Percentiles rank a stretch among this genome's conserved stretches.
Conservation (phyloP, 2,888 invertebrate species). For the Pammene aurita region DNA sequence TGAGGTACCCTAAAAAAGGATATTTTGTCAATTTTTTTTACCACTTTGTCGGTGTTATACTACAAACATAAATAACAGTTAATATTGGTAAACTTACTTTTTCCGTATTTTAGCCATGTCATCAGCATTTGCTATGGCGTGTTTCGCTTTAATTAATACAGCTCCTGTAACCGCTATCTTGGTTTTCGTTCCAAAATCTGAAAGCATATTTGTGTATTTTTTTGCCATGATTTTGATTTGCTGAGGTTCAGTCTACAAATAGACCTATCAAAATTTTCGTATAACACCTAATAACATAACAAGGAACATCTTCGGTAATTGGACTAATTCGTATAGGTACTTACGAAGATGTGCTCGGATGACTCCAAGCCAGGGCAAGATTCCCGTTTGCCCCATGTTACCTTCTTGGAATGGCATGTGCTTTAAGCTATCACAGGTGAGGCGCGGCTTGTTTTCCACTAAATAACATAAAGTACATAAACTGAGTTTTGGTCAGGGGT, state of each 20-base stretch:
- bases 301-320: too few relatives aligned
- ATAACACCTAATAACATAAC: not conserved
- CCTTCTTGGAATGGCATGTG: constrained; percentile 43
- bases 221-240: too few relatives aligned
- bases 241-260: too few relatives aligned
- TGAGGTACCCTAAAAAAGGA: too few relatives aligned
- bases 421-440: constrained; percentile 4
- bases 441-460: constrained; percentile 3
- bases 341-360: constrained; percentile 60
- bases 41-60: too few relatives aligned
- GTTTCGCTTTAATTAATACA: constrained; percentile 55
- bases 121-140: constrained; percentile 60
- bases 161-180: constrained; percentile 61
- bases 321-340: constrained; percentile 33
- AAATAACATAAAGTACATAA: not conserved
- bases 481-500: too few relatives aligned
- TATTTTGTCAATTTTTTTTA: too few relatives aligned
- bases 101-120: constrained; percentile 58
- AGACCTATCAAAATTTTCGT: not conserved
- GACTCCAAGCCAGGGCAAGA: constrained; percentile 64
- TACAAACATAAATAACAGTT: too few relatives aligned
- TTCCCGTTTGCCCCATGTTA: constrained; percentile 47
- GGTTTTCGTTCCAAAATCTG: constrained; percentile 49
- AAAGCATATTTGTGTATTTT: not conserved
- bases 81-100: constrained; percentile 47